Evolutionary conservation across 1,140 invertebrate species (phyloP).

Genomic region (Bombus impatiens): DNA sequence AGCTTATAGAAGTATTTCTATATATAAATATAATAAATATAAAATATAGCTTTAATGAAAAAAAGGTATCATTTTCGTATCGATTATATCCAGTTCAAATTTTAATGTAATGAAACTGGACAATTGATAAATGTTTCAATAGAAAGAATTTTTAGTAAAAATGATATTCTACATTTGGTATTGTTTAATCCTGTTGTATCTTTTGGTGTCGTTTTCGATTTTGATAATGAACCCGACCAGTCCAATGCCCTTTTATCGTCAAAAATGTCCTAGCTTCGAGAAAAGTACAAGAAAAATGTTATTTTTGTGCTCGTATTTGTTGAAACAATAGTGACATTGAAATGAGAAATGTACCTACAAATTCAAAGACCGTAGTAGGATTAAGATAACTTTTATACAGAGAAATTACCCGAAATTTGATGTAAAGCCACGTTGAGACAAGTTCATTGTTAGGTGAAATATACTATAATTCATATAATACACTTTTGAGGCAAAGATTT

Average conservation of each 20-base stretch:
- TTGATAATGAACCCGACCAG: not conserved
- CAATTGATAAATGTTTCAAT: not conserved
- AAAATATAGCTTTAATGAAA: not conserved
- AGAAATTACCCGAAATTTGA: not conserved
- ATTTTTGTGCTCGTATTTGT: not conserved
- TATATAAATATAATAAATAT: not conserved
- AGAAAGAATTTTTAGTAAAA: not conserved
- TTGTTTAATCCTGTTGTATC: not conserved
- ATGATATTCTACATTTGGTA: not conserved
- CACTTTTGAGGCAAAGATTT: not conserved
- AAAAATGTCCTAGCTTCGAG: not conserved
- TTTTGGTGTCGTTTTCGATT: not conserved
- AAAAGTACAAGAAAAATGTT: no score
- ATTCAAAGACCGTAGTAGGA: not conserved
- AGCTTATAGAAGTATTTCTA: not conserved
- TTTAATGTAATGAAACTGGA: not conserved
- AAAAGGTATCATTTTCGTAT: not conserved
- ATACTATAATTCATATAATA: not conserved
- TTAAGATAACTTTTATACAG: not conserved
- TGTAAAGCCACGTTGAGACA: not conserved
- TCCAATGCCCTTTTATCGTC: not conserved
- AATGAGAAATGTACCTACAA: not conserved
- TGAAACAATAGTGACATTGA: not conserved
- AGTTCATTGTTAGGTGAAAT: not conserved
- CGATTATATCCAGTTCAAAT: not conserved